Base-by-base conservation (phyloP, 2,113 vertebrate genomes). In the Brachypodius melanocephalos region DNA sequence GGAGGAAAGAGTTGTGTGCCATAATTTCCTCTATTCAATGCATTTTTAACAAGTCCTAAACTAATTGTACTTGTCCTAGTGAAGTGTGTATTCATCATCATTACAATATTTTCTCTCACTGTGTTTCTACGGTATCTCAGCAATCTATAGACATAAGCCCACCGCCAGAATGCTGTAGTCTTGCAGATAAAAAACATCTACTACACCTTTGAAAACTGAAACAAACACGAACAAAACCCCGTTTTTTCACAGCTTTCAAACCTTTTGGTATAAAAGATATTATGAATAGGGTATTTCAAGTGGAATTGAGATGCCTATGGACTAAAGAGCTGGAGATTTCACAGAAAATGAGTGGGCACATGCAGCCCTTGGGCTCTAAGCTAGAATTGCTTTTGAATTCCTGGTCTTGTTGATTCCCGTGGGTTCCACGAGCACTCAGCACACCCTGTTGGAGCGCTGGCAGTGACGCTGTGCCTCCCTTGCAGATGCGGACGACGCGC, bases 401-500 rank as follows among this genome's bases (percentile, higher is more conserved):
- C 17, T 21, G 1, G 9, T 13, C 5, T 6, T 10, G 63, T 5
- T 8, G 42, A 21, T n/a, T 2, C 8, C 2, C 0, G 36, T 6
- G 57, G 48, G 57, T 54, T 52, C 8, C 32, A 9, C 2, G 12
- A 12, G 12, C 42, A 0, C 28, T 6, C 3, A 6, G 17, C 3
- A 19, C 1, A 17, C 29, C 17, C 22, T 4, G 1, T n/a, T 3
- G 17, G 71, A 73, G 0, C 1, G 31, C 31, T 1, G 25, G 25
- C 54, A 25, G 29, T 93, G 42, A 92, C 2, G 3, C 73, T 72
- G 32, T 78, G 61, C 36, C 59, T 28, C 95, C 82, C 78, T 95
- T 92, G 46, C 96, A 99, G 99, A 99, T 99, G 99, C 98, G 99
- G 9, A 98, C 98, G 3, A 99, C 99, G 15, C 98, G 96, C 81